A percentile compares a stretch with the other conserved stretches of the same genome.
Evolutionary conservation across 2,888 invertebrate species (phyloP).

Genomic region (Pachydiplax longipennis): DNA sequence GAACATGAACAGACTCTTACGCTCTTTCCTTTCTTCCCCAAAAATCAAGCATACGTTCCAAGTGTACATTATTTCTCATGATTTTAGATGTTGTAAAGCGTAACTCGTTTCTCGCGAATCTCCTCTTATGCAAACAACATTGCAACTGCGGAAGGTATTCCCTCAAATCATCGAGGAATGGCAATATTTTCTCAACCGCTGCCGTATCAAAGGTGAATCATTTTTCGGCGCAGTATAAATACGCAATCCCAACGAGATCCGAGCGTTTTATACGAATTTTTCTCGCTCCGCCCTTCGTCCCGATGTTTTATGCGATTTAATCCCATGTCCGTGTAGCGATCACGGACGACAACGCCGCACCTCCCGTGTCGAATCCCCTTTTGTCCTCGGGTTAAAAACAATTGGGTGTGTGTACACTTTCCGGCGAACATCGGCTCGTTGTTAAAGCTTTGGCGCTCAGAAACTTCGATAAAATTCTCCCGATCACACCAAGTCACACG

Average conservation of each 20-base stretch:
- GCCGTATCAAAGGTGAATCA: neutral
- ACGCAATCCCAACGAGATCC: neutral
- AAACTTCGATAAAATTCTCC: slow-evolving; percentile 39
- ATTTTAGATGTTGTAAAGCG: too few relatives aligned
- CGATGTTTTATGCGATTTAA: slow-evolving; percentile 24
- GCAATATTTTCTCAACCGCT: too few relatives aligned
- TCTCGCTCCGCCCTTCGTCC: neutral
- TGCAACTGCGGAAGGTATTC: too few relatives aligned
- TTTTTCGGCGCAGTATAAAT: neutral
- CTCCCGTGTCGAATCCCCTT: neutral
- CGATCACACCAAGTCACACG: neutral
- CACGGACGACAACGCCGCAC: neutral
- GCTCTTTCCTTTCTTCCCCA: too few relatives aligned
- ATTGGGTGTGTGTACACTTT: slow-evolving; percentile 41
- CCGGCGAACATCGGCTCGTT: slow-evolving; percentile 10
- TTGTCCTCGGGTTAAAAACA: slow-evolving; percentile 32
- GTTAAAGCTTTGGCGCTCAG: neutral
- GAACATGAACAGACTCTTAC: too few relatives aligned
- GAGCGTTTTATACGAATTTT: neutral
- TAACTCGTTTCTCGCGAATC: too few relatives aligned
- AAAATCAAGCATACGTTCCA: too few relatives aligned
- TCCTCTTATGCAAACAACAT: too few relatives aligned
- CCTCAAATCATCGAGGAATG: too few relatives aligned
- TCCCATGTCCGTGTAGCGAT: slow-evolving; percentile 25
- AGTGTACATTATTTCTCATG: too few relatives aligned